Evolutionary conservation across 1,140 invertebrate species (phyloP), one percentile per base, ranked within the genome.

Genomic region (Cephus cinctus): DNA sequence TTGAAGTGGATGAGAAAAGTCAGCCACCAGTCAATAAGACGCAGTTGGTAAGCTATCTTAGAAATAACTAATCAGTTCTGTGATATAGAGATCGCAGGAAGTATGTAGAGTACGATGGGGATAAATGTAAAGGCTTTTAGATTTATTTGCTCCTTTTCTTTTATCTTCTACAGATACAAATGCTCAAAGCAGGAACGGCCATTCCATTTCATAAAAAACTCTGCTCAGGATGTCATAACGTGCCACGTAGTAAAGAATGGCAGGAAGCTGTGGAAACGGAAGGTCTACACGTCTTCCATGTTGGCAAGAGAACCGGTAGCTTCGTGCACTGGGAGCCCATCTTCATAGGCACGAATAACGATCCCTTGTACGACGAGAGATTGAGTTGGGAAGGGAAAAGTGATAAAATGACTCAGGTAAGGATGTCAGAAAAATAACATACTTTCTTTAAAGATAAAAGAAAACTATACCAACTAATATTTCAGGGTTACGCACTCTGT

Each of bases 361-460:
- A 95, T 64, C 92, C 93, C 0, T 78, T 91, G 42, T 96, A 95
- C 64, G 92, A 95, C 55, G 87, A 92, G 65, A 79, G 90, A 66
- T 81, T 92, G 15, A 90, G 86, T 63, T 93, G 90, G 90, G 89
- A 93, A 65, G 90, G 90, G 39, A 90, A 90, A 73, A 90, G 89
- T 69, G 90, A 93, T 71, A 93, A 93, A 79, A 96, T 96, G 93
- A 92, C 91, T 25, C 93, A 95, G 86, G 91, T 93, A 62, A 70
- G 45, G 25, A 14, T 40, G 30, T 43, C 4, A 45, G 11, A 23
- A 27, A 5, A 11, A 30, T 14, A n/a, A 41, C 39, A 31, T 31
- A 48, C 6, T 19, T 43, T 16, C 30, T n/a, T 43, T 27, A 14
- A 30, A 27, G 30, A 27, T 27, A 8, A n/a, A 27, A 27, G 15